phyloP scores from a whole-genome alignment of 2,888 invertebrate genomes.

The Trachelus iudaicus region DNA sequence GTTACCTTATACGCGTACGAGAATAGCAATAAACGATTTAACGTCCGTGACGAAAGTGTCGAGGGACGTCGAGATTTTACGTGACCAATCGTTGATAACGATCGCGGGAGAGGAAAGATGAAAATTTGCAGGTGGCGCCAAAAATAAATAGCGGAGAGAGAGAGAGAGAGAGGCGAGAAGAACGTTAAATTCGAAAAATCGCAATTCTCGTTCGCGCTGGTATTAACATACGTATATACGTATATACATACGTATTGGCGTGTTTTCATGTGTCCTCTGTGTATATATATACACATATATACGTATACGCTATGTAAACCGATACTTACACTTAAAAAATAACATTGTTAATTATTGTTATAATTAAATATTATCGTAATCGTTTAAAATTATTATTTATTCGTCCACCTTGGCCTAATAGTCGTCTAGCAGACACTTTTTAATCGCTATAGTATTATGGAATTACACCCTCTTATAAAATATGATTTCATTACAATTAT shows the following conservation, averaged over 20 bases:
- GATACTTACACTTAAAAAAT: constrained; percentile 58
- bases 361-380: constrained; percentile 31
- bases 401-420: constrained; percentile 50
- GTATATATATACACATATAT: constrained; percentile 54
- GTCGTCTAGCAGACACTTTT: constrained; percentile 29
- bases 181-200: not conserved
- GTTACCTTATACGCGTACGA: constrained; percentile 26
- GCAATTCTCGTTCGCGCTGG: not conserved
- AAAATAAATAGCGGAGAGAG: not conserved
- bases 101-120: not conserved
- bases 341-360: constrained; percentile 42
- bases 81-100: too few relatives aligned
- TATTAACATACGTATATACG: constrained; percentile 27
- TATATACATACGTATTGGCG: constrained; percentile 43
- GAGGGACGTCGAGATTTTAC: not conserved
- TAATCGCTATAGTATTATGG: constrained; percentile 49
- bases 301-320: constrained; percentile 41
- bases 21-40: constrained; percentile 19
- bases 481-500: constrained; percentile 56
- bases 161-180: not conserved
- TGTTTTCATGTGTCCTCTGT: constrained; percentile 36
- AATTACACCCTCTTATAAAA: constrained; percentile 59
- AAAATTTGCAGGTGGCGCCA: not conserved
- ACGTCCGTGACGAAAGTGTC: not conserved
- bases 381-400: constrained; percentile 47